Conservation (phyloP, 37 sponge, comb jelly and placozoan genomes). For the Aphrocallistes beatrix region DNA sequence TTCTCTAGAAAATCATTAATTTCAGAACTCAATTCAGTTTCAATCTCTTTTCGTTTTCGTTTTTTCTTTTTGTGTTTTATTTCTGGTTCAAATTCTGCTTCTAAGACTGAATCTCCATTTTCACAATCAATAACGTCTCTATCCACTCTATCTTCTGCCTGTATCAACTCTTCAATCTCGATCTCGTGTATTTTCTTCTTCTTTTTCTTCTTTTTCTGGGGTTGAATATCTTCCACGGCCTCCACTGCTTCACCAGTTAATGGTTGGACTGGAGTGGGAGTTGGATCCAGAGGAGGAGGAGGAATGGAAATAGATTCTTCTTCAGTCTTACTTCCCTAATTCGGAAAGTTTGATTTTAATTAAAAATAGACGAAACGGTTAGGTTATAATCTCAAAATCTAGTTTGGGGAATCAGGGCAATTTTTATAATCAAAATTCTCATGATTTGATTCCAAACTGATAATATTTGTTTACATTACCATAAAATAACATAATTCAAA, state of each 20-base stretch:
- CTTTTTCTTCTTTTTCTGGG: slow-evolving; percentile 30
- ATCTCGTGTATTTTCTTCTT: neutral
- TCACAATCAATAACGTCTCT: neutral
- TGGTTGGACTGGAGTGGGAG: too few species aligned
- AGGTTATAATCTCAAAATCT: too few species aligned
- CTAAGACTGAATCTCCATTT: neutral
- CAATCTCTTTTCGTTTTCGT: neutral
- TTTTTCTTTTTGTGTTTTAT: neutral
- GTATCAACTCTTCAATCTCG: neutral
- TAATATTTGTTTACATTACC: too few species aligned
- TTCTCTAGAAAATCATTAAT: neutral
- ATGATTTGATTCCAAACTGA: too few species aligned
- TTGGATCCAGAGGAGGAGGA: too few species aligned
- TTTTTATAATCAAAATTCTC: too few species aligned
- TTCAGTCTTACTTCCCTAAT: too few species aligned
- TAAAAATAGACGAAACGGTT: neutral
- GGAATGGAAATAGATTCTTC: too few species aligned
- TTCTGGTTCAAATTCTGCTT: neutral
- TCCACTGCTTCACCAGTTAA: neutral
- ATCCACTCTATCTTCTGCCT: neutral
- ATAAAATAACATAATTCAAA: too few species aligned
- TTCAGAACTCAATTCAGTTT: neutral
- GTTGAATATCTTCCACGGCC: neutral
- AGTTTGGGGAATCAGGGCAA: too few species aligned
- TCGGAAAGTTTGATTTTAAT: neutral